These are phyloP conservation scores for Drosophila saltans DNA, from an alignment of 1,140 invertebrate genomes.

Conservation along the genomic window DNA sequence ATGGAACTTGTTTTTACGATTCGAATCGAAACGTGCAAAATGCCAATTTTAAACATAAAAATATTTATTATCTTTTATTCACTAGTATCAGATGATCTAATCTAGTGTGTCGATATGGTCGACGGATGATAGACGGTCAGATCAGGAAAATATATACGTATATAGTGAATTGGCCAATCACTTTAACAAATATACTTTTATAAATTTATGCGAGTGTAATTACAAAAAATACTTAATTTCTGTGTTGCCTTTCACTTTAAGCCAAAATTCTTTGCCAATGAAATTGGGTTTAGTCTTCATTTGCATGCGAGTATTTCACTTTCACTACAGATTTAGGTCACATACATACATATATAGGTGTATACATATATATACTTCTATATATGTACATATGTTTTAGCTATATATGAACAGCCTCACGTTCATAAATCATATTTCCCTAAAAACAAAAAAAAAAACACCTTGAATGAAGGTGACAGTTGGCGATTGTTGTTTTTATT, in stretches of 20 bases:
- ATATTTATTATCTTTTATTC: neutral
- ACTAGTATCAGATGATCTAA: neutral
- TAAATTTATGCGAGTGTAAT: neutral
- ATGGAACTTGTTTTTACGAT: too few relatives aligned
- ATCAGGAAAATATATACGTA: too few relatives aligned
- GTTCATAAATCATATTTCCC: constrained; percentile 47
- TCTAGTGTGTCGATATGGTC: neutral
- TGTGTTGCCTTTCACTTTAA: constrained; percentile 16
- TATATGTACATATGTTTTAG: constrained; percentile 1
- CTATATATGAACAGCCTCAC: constrained; percentile 20
- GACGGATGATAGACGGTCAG: too few relatives aligned
- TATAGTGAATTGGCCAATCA: too few relatives aligned
- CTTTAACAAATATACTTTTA: neutral
- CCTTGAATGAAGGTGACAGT: constrained; percentile 59
- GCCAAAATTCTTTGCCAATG: constrained; percentile 28
- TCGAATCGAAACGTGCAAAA: too few relatives aligned
- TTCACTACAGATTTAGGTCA: constrained; percentile 66
- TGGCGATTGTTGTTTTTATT: constrained; percentile 29
- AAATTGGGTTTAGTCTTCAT: constrained; percentile 23
- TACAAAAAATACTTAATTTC: constrained; percentile 3
- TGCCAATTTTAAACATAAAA: too few relatives aligned
- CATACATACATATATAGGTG: constrained; percentile 24
- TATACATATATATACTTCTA: neutral
- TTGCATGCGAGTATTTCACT: constrained; percentile 45
- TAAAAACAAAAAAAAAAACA: constrained; percentile 20